Conservation (phyloP, 2,797 vertebrate genomes). For the Brachymystax lenok region DNA sequence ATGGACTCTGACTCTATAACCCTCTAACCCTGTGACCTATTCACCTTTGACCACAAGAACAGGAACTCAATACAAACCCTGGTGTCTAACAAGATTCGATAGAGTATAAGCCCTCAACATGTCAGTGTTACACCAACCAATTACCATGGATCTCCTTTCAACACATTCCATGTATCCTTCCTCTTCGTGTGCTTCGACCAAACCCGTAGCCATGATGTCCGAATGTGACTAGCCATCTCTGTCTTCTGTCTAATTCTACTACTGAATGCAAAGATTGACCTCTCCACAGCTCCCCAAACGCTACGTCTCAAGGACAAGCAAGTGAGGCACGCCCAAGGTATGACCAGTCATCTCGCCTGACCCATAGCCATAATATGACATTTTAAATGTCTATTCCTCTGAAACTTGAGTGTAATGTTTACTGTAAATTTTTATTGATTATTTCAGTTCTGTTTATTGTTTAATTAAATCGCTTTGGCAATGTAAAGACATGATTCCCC, state of each 20-base stretch:
- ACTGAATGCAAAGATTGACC: background rate
- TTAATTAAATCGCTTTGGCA: too few relatives aligned
- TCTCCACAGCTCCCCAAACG: background rate
- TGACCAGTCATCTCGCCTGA: background rate
- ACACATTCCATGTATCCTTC: background rate
- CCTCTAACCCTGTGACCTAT: background rate
- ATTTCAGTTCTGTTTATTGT: too few relatives aligned
- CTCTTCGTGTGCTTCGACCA: background rate
- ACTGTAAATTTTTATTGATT: too few relatives aligned
- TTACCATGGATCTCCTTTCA: background rate
- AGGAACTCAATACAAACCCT: background rate
- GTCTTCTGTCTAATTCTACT: background rate
- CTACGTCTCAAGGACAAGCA: conserved; percentile 7
- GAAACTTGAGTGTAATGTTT: too few relatives aligned
- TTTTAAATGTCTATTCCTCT: too few relatives aligned
- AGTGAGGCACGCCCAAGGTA: background rate
- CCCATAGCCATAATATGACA: background rate
- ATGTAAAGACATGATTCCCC: too few relatives aligned
- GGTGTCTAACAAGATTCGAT: background rate
- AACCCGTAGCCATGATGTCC: background rate
- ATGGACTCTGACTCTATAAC: background rate
- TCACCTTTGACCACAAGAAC: background rate
- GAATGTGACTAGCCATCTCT: background rate
- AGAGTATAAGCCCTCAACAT: background rate
- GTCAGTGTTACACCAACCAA: background rate